Base-by-base conservation (phyloP, 2,113 vertebrate species). In the Chaenocephalus aceratus region DNA sequence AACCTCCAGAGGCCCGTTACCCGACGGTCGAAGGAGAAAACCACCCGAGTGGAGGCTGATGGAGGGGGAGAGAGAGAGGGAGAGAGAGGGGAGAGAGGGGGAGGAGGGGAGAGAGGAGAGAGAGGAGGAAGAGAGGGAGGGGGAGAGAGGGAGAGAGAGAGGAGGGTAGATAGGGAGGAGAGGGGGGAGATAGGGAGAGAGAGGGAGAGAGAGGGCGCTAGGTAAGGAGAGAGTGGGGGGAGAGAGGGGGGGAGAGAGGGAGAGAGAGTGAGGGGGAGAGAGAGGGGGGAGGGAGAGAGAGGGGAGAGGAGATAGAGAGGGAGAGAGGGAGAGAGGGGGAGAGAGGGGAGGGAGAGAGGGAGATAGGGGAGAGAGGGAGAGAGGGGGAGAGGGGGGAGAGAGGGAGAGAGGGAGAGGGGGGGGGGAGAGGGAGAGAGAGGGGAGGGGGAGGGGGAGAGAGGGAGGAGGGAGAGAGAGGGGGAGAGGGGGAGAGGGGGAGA, bases 21-120 rank as follows among this genome's bases (percentile, higher is more conserved):
- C 98, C 98, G 82, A 99, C 97, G 0, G 0, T 99, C 97, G 6
- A 97, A 98, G 21, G 98, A 98, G 93, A 99, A 98, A 1, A 95
- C 73, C 46, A 99, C 97, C 77, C 94, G 94, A 15, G 89, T 90
- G 1, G 97, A 96, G 84, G 97, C 97, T 98, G 89, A 69, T 0
- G 13, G 89, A 91, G 82, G n/a, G 49, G 36, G 5, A 2, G 4
- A n/a, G 11, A 30, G 3, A 30, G 36, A 23, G 54, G 8, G n/a
- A 30, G 2, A 30, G 36, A 23, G 54, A n/a, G 8, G n/a, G 3
- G 53, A 7, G 15, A 48, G 18, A 26, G 26, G 63, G 49, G 36
- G 5, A 2, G 4, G n/a, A n/a, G 15, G 11, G 0, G 26, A 21
- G 21, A 21, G 21, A 21, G 21, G 21, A 21, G 21, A 21, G 21